These are phyloP conservation scores for Mimachlamys varia DNA, from an alignment of 2,888 invertebrate genomes.

Conservation along the genomic window DNA sequence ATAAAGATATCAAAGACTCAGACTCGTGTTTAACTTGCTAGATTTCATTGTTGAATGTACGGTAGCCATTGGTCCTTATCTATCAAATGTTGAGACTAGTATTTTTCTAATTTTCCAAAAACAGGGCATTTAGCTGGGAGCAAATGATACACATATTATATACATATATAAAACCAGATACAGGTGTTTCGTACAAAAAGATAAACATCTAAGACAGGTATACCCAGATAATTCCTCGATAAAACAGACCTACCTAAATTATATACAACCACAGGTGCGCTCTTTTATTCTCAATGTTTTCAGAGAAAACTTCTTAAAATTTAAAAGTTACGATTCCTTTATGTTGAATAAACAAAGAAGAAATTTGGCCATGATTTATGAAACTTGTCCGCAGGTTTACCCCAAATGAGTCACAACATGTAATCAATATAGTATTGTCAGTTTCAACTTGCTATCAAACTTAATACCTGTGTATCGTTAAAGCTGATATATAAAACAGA, in stretches of 20 bases:
- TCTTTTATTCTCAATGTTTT: not conserved
- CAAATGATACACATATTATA: not conserved
- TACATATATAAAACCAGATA: not conserved
- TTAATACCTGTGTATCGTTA: not conserved
- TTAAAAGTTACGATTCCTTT: slow-evolving; percentile 7
- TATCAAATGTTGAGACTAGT: not conserved
- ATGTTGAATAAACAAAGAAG: not conserved
- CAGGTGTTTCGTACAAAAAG: not conserved
- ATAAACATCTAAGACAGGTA: slow-evolving; percentile 12
- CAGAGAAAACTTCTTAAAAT: not conserved
- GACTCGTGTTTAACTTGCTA: not conserved
- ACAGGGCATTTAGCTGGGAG: not conserved
- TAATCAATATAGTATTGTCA: not conserved
- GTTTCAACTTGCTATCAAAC: not conserved
- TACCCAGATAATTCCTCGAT: not conserved
- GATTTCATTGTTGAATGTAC: not conserved
- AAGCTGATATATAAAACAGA: too few relatives aligned
- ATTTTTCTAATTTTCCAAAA: not conserved
- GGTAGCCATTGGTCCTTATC: not conserved
- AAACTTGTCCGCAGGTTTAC: not conserved
- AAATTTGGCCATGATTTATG: not conserved
- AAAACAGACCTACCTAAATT: slow-evolving; percentile 4
- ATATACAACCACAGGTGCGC: slow-evolving; percentile 13
- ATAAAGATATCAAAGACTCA: too few relatives aligned
- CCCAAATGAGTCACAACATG: not conserved